Conservation (phyloP, 2,888 invertebrate genomes). For the Sarcophaga variegata region DNA sequence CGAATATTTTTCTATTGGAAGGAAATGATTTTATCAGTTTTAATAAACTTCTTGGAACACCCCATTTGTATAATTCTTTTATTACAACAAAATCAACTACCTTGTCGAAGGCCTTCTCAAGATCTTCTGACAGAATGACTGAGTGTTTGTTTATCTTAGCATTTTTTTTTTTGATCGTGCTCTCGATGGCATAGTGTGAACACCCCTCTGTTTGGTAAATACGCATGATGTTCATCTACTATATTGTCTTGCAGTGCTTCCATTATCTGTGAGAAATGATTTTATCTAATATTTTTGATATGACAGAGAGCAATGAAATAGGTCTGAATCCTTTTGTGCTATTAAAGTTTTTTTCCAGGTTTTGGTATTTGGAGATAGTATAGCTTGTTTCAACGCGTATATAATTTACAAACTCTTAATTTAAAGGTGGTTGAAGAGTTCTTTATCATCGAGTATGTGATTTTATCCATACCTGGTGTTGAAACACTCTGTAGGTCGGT, state of each 20-base stretch:
- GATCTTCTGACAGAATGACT: conserved; percentile 17
- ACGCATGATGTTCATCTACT: too few species aligned
- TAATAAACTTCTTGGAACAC: too few species aligned
- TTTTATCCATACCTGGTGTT: conserved; percentile 13
- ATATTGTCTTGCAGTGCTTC: too few species aligned
- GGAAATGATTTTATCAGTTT: too few species aligned
- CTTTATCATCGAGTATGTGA: conserved; percentile 19
- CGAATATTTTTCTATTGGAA: background rate
- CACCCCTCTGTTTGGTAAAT: too few species aligned
- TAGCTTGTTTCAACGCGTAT: background rate
- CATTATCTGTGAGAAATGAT: background rate
- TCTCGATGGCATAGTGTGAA: too few species aligned
- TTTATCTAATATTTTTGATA: conserved; percentile 38
- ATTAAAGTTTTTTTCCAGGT: too few species aligned
- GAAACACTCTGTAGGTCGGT: conserved; percentile 15
- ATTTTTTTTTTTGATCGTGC: too few species aligned
- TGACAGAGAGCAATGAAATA: conserved; percentile 1
- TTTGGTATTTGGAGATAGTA: too few species aligned
- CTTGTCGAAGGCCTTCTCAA: conserved; percentile 42
- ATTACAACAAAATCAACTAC: background rate
- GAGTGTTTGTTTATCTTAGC: background rate
- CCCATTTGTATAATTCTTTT: background rate
- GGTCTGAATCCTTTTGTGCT: background rate
- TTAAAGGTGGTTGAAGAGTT: conserved; percentile 12
- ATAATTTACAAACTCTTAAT: conserved; percentile 23